phyloP scores from a whole-genome alignment of 1,140 invertebrate species.

The Platorchestia sp. region DNA sequence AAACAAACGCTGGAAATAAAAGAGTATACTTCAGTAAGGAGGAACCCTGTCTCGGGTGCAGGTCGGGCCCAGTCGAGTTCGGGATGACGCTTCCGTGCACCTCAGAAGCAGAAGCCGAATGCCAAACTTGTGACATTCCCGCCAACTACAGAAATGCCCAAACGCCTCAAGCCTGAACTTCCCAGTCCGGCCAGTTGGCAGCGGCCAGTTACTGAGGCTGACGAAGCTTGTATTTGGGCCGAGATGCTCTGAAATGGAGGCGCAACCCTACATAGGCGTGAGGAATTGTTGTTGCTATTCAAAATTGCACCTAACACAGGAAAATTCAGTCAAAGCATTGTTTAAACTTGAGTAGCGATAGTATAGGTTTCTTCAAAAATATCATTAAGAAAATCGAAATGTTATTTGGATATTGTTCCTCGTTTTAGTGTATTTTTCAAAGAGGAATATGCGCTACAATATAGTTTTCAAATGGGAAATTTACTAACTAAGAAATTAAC shows the following conservation, averaged over 20 bases:
- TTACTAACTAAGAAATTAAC: too few species aligned
- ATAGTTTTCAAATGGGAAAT: too few species aligned
- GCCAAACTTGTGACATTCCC: conserved; percentile 46
- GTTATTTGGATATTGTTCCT: too few species aligned
- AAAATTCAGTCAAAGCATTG: too few species aligned
- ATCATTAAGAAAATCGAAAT: too few species aligned
- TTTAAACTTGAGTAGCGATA: too few species aligned
- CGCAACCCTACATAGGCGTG: neutral
- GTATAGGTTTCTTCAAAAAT: too few species aligned
- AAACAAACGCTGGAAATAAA: neutral
- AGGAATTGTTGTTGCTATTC: neutral
- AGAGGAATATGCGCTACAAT: too few species aligned
- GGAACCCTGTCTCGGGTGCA: neutral
- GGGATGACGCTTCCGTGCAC: neutral
- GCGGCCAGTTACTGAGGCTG: neutral
- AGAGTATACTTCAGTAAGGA: neutral
- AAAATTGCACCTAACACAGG: neutral
- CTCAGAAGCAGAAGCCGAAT: conserved; percentile 21
- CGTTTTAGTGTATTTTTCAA: too few species aligned
- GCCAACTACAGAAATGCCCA: conserved; percentile 29
- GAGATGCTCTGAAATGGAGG: neutral
- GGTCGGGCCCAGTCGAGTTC: neutral
- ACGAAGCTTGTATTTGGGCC: neutral
- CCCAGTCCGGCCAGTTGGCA: neutral
- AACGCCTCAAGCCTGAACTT: conserved; percentile 27